These are phyloP conservation scores for Onthophagus taurus DNA, from an alignment of 1,140 invertebrate species.

Conservation along the genomic window DNA sequence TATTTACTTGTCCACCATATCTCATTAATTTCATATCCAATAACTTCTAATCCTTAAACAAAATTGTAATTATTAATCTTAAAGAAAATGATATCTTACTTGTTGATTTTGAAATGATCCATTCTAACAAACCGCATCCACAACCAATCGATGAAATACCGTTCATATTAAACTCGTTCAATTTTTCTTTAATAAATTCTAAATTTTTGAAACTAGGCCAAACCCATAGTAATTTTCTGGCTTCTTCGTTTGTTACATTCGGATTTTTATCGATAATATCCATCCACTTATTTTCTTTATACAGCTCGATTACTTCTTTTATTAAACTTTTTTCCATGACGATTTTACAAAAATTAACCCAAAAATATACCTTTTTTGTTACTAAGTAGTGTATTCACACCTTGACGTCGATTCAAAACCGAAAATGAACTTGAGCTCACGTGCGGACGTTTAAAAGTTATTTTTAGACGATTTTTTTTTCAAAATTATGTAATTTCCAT, in stretches of 20 bases:
- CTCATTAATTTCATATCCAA: conserved; percentile 49
- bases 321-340: conserved; percentile 24
- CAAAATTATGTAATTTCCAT: too few species aligned
- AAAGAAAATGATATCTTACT: conserved; percentile 30
- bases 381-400: too few species aligned
- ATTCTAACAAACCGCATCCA: conserved; percentile 48
- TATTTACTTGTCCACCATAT: conserved; percentile 53
- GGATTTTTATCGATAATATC: conserved; percentile 26
- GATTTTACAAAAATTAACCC: neutral
- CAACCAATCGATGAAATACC: conserved; percentile 46
- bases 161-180: conserved; percentile 26
- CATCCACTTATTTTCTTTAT: conserved; percentile 27
- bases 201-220: conserved; percentile 45
- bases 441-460: too few species aligned
- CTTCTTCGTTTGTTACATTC: conserved; percentile 20
- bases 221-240: conserved; percentile 47
- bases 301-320: conserved; percentile 20
- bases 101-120: conserved; percentile 42
- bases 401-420: too few species aligned
- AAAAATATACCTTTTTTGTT: too few species aligned
- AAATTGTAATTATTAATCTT: neutral
- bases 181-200: conserved; percentile 34
- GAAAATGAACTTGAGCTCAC: too few species aligned
- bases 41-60: conserved; percentile 38
- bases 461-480: too few species aligned